Evolutionary conservation across 2,888 invertebrate genomes (phyloP).

Genomic region (Leptogaster cylindrica): DNA sequence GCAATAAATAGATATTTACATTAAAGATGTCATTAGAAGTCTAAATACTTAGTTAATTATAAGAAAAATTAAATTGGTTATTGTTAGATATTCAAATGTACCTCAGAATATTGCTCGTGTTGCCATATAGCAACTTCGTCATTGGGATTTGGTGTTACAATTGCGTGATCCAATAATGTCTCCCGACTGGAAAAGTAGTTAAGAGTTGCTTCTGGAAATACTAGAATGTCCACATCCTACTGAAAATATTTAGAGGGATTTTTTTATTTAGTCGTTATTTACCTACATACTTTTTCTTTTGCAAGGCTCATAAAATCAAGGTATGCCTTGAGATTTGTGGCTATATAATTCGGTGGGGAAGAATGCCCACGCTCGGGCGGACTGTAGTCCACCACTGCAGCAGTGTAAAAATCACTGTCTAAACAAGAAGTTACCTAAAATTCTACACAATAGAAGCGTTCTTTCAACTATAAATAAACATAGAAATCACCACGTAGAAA

Average conservation of each 20-base stretch:
- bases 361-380: background rate
- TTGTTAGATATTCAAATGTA: too few species aligned
- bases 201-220: slow-evolving; percentile 75
- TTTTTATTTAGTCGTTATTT: background rate
- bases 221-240: slow-evolving; percentile 71
- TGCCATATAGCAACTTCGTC: slow-evolving; percentile 53
- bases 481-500: too few species aligned
- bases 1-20: too few species aligned
- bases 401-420: slow-evolving; percentile 63
- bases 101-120: slow-evolving; percentile 49
- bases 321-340: slow-evolving; percentile 38
- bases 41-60: too few species aligned
- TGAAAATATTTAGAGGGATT: too few species aligned
- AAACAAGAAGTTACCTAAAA: too few species aligned
- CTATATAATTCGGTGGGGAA: slow-evolving; percentile 1
- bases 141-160: slow-evolving; percentile 47
- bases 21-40: too few species aligned
- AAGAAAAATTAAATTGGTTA: too few species aligned
- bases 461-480: too few species aligned
- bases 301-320: slow-evolving; percentile 41
- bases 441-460: too few species aligned
- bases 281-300: slow-evolving; percentile 32
- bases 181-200: slow-evolving; percentile 50
- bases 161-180: slow-evolving; percentile 16
- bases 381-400: slow-evolving; percentile 55